These are phyloP conservation scores for Dicycla oo DNA, from an alignment of 2,888 invertebrate genomes.

Conservation along the genomic window DNA sequence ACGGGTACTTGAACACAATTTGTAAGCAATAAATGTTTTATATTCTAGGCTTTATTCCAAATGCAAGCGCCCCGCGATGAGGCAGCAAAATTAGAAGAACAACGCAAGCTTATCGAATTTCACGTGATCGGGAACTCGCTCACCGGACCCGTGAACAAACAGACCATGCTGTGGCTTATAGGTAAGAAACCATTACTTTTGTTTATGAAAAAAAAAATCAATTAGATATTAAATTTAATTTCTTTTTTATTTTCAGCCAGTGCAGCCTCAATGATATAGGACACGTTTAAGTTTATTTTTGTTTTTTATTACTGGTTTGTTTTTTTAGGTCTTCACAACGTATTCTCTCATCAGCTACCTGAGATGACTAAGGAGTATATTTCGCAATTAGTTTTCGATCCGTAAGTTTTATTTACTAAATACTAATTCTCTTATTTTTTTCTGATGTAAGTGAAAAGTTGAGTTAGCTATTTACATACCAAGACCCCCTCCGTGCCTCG, in stretches of 20 bases:
- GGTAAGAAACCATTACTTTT: slow-evolving; percentile 76
- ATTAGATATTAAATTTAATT: background rate
- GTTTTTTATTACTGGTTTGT: slow-evolving; percentile 18
- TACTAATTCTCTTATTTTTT: background rate
- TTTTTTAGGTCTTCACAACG: slow-evolving; percentile 94
- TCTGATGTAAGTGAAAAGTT: too few species aligned
- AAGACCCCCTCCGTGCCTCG: too few species aligned
- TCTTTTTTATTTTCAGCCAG: slow-evolving; percentile 11
- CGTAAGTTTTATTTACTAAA: slow-evolving; percentile 89
- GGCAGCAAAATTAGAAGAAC: slow-evolving; percentile 97
- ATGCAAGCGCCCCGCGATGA: slow-evolving; percentile 97
- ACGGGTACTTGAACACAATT: background rate
- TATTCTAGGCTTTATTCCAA: slow-evolving; percentile 92
- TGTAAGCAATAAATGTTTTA: background rate
- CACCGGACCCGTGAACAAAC: slow-evolving; percentile 95
- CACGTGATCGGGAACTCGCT: slow-evolving; percentile 98
- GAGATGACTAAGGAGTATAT: slow-evolving; percentile 99
- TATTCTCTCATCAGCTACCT: slow-evolving; percentile 98
- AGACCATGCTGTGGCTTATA: slow-evolving; percentile 98
- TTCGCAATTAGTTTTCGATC: slow-evolving; percentile 98
- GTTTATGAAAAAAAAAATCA: background rate
- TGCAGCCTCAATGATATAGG: slow-evolving; percentile 6
- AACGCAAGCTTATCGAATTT: slow-evolving; percentile 96
- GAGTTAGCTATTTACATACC: too few species aligned
- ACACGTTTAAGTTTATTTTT: slow-evolving; percentile 4